Conservation (phyloP, 2,113 vertebrate species). For the Bubo scandiacus region DNA sequence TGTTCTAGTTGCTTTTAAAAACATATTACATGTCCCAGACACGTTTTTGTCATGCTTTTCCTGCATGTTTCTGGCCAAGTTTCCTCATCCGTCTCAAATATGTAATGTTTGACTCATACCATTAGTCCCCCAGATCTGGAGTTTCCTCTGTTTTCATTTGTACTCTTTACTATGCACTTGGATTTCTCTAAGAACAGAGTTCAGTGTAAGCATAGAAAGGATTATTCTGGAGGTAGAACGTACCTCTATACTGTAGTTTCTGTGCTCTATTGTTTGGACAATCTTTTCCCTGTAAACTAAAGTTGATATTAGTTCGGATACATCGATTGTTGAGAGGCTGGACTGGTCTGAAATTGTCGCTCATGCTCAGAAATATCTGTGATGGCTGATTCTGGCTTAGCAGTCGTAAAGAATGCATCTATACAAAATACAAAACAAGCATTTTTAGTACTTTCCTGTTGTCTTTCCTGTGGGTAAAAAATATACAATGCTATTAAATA, state of each 20-base stretch:
- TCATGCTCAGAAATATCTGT: constrained; percentile 99
- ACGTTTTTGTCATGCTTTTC: neutral
- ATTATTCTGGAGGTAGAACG: neutral
- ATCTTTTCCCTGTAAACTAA: constrained; percentile 98
- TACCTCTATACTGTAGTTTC: constrained; percentile 98
- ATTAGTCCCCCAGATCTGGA: neutral
- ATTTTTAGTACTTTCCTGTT: neutral
- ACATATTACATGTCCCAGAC: neutral
- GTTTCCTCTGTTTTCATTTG: neutral
- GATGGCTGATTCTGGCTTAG: constrained; percentile 99
- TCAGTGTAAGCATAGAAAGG: neutral
- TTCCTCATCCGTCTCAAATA: neutral
- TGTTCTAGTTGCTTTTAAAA: neutral
- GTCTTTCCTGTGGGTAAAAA: neutral
- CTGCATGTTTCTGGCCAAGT: neutral
- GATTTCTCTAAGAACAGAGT: neutral
- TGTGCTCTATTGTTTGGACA: constrained; percentile 98
- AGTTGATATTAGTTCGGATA: constrained; percentile 99
- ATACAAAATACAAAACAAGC: constrained; percentile 38
- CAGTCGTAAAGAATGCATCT: constrained; percentile 98
- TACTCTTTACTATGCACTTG: neutral
- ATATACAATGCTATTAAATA: neutral
- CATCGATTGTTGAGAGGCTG: constrained; percentile 98
- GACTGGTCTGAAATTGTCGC: constrained; percentile 95
- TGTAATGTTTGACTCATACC: neutral